These are phyloP conservation scores for Zosterops pallidus DNA, from an alignment of 2,113 vertebrate species.

Conservation along the genomic window DNA sequence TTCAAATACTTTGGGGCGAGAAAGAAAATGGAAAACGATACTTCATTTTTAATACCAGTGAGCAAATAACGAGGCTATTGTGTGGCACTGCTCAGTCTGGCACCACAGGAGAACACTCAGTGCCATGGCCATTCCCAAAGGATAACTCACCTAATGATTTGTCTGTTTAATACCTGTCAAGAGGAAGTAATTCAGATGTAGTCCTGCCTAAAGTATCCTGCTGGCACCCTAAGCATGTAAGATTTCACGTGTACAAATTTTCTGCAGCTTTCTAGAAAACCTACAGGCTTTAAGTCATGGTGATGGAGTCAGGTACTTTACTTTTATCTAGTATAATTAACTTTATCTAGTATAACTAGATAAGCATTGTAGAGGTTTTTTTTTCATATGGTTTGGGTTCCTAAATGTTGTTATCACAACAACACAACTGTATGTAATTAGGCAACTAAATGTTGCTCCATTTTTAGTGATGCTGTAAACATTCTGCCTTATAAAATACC, in stretches of 20 bases:
- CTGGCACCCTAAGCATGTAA: background rate
- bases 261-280: background rate
- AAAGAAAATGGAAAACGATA: background rate
- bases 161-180: background rate
- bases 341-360: background rate
- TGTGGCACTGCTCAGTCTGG: background rate
- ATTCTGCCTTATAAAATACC: background rate
- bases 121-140: background rate
- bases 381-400: background rate
- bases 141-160: background rate
- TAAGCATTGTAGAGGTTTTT: background rate
- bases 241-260: background rate
- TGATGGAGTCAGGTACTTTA: background rate
- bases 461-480: background rate
- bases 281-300: fast-evolving
- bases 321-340: background rate
- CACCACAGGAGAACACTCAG: background rate
- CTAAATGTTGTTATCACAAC: background rate
- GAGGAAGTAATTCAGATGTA: background rate
- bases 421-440: background rate
- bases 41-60: background rate
- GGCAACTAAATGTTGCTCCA: background rate
- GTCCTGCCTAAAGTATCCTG: background rate
- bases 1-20: background rate
- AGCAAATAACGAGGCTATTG: background rate